A percentile compares a stretch with the other conserved stretches of the same genome.
These are phyloP conservation scores for Dichetophora obliterata DNA, from an alignment of 2,888 invertebrate species.

Conservation along the genomic window DNA sequence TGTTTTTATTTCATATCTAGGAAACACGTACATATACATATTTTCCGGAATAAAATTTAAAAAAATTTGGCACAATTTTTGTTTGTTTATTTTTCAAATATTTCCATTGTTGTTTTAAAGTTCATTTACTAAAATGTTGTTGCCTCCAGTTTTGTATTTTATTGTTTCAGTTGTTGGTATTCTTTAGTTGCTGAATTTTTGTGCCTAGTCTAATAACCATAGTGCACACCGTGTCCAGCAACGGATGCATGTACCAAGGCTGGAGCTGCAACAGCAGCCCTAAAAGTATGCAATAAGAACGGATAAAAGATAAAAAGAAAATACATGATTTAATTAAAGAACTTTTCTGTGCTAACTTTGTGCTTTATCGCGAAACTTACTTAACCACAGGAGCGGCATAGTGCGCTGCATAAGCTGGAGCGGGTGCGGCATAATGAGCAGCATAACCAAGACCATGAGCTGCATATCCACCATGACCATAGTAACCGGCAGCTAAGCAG, in stretches of 20 bases:
- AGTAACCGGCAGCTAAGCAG: constrained; percentile 39
- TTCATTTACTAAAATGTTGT: constrained; percentile 42
- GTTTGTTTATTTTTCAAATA: too few relatives aligned
- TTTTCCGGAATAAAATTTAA: neutral
- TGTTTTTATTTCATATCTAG: constrained; percentile 1
- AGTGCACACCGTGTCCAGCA: constrained; percentile 68
- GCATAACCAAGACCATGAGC: constrained; percentile 53
- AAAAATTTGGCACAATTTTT: neutral
- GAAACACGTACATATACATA: neutral
- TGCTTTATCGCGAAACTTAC: constrained; percentile 55
- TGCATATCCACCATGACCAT: constrained; percentile 58
- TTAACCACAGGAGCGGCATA: constrained; percentile 58
- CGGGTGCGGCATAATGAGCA: constrained; percentile 49
- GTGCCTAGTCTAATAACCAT: constrained; percentile 62
- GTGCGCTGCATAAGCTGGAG: constrained; percentile 47
- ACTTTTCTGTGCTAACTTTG: neutral
- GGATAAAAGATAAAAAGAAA: neutral
- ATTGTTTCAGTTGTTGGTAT: constrained; percentile 38
- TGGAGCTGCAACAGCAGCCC: constrained; percentile 66
- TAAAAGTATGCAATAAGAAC: constrained; percentile 44
- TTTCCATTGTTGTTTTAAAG: constrained; percentile 27
- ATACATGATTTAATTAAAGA: constrained; percentile 4
- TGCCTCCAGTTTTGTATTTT: constrained; percentile 37
- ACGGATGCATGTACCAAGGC: constrained; percentile 68
- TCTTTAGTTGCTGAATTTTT: constrained; percentile 29